These are phyloP conservation scores for Xerus rutilus DNA, from an alignment of 2,797 vertebrate species.

Conservation along the genomic window DNA sequence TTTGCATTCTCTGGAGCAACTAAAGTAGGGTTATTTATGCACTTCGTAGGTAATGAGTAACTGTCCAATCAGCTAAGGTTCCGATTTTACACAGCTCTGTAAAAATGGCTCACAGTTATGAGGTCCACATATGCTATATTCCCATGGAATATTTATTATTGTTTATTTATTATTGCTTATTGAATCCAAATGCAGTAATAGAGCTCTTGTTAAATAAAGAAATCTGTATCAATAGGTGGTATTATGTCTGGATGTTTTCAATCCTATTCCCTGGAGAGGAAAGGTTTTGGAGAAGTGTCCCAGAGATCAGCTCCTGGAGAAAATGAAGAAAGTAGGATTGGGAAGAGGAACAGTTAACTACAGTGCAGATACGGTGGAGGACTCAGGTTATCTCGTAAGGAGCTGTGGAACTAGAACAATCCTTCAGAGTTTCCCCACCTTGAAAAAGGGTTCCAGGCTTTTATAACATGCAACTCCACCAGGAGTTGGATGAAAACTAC, in stretches of 20 bases:
- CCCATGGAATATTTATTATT: not conserved
- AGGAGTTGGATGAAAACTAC: too few species aligned
- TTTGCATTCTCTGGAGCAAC: not conserved
- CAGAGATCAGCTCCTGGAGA: too few species aligned
- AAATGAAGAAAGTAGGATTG: too few species aligned
- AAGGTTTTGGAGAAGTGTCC: not conserved
- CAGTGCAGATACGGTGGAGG: too few species aligned
- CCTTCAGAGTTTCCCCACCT: too few species aligned
- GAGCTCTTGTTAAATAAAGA: not conserved
- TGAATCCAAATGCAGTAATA: not conserved
- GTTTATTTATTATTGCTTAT: too few species aligned
- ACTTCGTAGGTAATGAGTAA: not conserved
- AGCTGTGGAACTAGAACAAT: too few species aligned
- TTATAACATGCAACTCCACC: too few species aligned
- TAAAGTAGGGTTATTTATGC: not conserved
- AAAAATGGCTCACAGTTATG: not conserved
- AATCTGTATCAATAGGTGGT: not conserved
- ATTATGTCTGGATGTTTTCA: not conserved
- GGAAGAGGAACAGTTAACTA: too few species aligned
- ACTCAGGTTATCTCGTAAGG: too few species aligned
- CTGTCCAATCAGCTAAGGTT: not conserved
- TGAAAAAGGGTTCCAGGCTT: too few species aligned
- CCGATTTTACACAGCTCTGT: not conserved
- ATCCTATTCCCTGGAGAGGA: not conserved
- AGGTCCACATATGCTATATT: not conserved